Evolutionary conservation across 2,888 invertebrate genomes (phyloP).

Genomic region (Pseudeuparius sepicola): DNA sequence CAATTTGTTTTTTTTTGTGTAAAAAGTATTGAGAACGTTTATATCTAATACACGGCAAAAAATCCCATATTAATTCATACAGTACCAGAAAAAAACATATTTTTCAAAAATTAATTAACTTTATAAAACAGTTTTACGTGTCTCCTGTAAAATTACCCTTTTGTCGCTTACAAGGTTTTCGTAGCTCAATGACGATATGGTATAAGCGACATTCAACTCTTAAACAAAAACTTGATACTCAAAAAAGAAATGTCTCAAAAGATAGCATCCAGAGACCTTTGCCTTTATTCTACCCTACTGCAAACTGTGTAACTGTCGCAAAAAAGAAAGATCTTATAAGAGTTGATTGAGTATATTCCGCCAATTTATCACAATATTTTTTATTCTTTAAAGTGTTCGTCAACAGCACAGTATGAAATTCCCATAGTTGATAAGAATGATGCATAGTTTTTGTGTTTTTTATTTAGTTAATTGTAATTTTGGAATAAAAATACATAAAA

Average conservation of each 20-base stretch:
- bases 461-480: conserved; percentile 1
- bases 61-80: too few species aligned
- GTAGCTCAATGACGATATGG: too few species aligned
- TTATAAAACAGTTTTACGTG: too few species aligned
- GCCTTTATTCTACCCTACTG: conserved; percentile 2
- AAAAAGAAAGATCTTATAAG: conserved; percentile 1
- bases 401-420: background rate
- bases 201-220: conserved; percentile 1
- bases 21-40: too few species aligned
- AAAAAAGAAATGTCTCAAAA: conserved; percentile 1
- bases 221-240: conserved; percentile 3
- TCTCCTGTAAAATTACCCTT: too few species aligned
- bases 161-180: too few species aligned
- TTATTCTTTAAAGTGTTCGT: conserved; percentile 3
- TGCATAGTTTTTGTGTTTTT: conserved; percentile 1
- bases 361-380: conserved; percentile 1
- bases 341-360: conserved; percentile 2
- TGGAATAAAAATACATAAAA: conserved; percentile 1
- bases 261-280: conserved; percentile 2
- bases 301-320: conserved; percentile 2
- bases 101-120: too few species aligned
- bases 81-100: too few species aligned
- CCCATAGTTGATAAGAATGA: conserved; percentile 2
- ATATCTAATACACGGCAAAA: too few species aligned
- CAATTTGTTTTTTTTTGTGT: too few species aligned